Base-by-base conservation (phyloP, 1,140 invertebrate species). In the Pseudomyrmex flavicornis region DNA sequence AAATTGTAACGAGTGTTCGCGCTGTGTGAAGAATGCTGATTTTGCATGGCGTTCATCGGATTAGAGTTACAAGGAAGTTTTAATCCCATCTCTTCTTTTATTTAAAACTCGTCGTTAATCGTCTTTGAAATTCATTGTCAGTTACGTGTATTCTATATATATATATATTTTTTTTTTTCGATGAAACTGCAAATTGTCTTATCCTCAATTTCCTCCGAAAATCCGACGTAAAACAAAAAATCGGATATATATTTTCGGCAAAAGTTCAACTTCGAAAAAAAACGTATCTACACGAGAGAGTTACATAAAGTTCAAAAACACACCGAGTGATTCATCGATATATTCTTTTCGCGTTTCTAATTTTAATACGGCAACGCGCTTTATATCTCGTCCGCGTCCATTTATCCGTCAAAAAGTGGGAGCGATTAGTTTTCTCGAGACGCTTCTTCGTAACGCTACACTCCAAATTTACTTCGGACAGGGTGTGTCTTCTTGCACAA, bases 351-450 rank as follows among this genome's bases (percentile, higher is more conserved):
- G 35, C 22, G 22, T 17, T 82, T 52, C 17, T 73, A 85, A 85
- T 73, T 82, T 82, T 68, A 61, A 66, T 68, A n/a, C n/a, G 35
- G 12, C n/a, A 65, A 10, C 48, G 26, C 12, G 59, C 46, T 20
- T 13, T 22, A 50, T 65, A 66, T 77, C 9, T 74, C 54, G 15
- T 10, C 17, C 8, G 22, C 15, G 17, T 26, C 50, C 13, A 65
- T 70, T 83, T 76, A 63, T 52, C 20, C 35, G 50, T 70, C 20
- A 69, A 83, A 35, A 73, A 13, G 35, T 22, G 52, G 61, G n/a
- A 82, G 56, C 56, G 22, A 68, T 76, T 70, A 70, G 83, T 83
- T 61, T 75, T 59, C 48, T 76, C 62, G 50, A 35, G 22, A 56
- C 48, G n/a, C n/a, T n/a, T n/a, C 20, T 35, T 73, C 48, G 12